These are phyloP conservation scores for Rotaria socialis DNA, from an alignment of 2,888 invertebrate species.

Conservation along the genomic window DNA sequence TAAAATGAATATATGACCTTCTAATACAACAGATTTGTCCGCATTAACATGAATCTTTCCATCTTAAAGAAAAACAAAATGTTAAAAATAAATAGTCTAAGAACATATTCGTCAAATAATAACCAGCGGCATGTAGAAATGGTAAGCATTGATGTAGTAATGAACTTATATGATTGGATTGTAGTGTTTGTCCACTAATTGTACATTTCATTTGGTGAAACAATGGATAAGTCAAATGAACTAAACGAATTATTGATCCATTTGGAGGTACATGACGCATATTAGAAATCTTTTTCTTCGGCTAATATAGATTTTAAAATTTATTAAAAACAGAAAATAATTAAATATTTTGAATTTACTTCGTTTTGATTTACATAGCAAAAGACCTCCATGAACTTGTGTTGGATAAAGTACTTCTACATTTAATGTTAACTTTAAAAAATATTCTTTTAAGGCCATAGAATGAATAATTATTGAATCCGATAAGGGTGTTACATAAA, in stretches of 20 bases:
- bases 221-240: not conserved
- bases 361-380: conserved; percentile 10
- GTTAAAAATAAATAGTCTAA: too few species aligned
- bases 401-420: conserved; percentile 28
- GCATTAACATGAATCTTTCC: not conserved
- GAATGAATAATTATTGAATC: not conserved
- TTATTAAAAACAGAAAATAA: not conserved
- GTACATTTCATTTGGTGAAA: not conserved
- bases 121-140: not conserved
- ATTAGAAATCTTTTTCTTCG: not conserved
- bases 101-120: not conserved
- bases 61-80: not conserved
- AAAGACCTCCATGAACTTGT: not conserved
- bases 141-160: not conserved
- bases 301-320: not conserved
- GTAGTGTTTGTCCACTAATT: not conserved
- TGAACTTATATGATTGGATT: not conserved
- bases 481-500: not conserved
- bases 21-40: not conserved
- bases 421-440: conserved; percentile 1
- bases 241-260: conserved; percentile 2
- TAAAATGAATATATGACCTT: not conserved
- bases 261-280: conserved; percentile 20
- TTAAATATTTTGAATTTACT: not conserved
- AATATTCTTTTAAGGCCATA: not conserved